Evolutionary conservation across 2,797 vertebrate species (phyloP).

Genomic region (Crenuchus spilurus): DNA sequence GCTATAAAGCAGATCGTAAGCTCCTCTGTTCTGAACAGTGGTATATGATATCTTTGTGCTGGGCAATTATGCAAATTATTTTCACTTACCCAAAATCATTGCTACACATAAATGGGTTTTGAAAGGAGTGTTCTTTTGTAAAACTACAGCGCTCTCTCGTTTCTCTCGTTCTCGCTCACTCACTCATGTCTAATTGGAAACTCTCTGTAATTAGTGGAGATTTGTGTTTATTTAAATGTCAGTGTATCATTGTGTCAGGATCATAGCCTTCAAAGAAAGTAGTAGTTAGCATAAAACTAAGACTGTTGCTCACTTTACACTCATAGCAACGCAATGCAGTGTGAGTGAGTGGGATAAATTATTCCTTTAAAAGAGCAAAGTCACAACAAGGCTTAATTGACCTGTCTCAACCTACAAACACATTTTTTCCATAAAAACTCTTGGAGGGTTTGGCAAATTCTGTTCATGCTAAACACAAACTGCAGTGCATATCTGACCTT

Average conservation of each 20-base stretch:
- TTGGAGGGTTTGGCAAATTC: no score
- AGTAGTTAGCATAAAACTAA: neutral
- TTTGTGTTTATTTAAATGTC: conserved; percentile 14
- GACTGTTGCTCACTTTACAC: neutral
- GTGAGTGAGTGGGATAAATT: neutral
- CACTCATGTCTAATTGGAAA: conserved; percentile 6
- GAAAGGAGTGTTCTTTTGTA: conserved; percentile 8
- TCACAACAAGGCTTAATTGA: no score
- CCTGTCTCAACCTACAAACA: no score
- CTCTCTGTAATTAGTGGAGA: conserved; percentile 22
- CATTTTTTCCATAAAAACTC: no score
- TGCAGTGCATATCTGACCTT: no score
- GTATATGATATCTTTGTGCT: conserved; percentile 6
- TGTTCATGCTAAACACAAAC: no score
- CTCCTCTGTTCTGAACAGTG: neutral
- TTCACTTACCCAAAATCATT: neutral
- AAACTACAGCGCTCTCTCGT: neutral
- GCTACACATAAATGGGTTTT: conserved; percentile 3
- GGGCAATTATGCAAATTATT: neutral
- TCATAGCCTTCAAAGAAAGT: neutral
- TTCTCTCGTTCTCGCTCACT: neutral
- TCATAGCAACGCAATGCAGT: neutral
- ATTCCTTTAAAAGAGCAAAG: no score
- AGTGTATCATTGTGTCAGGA: neutral
- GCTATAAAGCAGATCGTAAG: neutral